Base-by-base conservation (phyloP, 2,888 invertebrate genomes). In the Torymus texanus region DNA sequence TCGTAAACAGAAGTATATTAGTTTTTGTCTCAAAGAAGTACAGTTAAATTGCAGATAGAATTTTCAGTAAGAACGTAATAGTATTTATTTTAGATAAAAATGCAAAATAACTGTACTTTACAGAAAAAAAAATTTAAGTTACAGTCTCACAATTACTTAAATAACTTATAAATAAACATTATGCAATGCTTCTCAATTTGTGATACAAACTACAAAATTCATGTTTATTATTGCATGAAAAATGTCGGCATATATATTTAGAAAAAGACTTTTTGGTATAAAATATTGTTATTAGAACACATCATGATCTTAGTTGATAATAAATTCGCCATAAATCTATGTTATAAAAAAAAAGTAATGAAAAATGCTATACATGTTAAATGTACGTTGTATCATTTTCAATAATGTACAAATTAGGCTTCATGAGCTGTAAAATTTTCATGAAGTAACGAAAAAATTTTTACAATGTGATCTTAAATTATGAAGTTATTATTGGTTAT, bases 341-440 rank as follows among this genome's bases (percentile, higher is more conserved):
- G 4, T 58, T 53, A 53, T 68, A 77, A 53, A 76, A 75, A 29
- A 29, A 71, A 75, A 79, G 78, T 58, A 72, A 76, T 58, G 21
- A 78, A 68, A 29, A 79, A 80, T 78, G 55, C 73, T 68, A 18
- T 59, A 75, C 56, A 78, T 56, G n/a, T 67, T 41, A 62, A 73
- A 75, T 58, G 24, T 62, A 62, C 58, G 55, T 65, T 71, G 41
- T 72, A 79, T 18, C 50, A 63, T 63, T 58, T 61, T 75, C 29
- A 50, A 21, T 65, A 76, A 79, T 70, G 65, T 79, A 79, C 59
- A 75, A 29, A 80, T 73, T 65, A 74, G 66, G 66, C 65, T 80
- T 75, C 29, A 71, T 51, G 50, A 71, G 16, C 50, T 71, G 55
- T 66, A 71, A 24, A 75, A n/a, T 61, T 75, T 59, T 53, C 75